phyloP scores from a whole-genome alignment of 2,113 vertebrate species.

The Menura novaehollandiae region DNA sequence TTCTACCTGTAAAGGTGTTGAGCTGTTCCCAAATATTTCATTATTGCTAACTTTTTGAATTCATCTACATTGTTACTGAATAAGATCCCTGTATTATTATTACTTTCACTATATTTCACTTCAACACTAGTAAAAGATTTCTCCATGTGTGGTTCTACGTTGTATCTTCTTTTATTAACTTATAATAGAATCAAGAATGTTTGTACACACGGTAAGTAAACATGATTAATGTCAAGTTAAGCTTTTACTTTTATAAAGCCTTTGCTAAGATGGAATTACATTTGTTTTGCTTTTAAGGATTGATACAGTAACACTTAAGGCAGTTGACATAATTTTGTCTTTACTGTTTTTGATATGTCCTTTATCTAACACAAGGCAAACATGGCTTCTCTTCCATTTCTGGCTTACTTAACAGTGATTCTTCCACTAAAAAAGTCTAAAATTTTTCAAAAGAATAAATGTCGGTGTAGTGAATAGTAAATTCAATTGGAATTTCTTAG shows the following conservation, averaged over 20 bases:
- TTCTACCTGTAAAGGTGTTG: not conserved
- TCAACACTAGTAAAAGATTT: not conserved
- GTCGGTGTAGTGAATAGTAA: not conserved
- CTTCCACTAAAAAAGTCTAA: not conserved
- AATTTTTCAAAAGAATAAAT: not conserved
- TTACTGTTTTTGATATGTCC: not conserved
- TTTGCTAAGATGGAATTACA: not conserved
- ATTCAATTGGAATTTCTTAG: not conserved
- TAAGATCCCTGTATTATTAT: not conserved
- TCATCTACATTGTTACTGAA: not conserved
- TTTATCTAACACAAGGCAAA: not conserved
- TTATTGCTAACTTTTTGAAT: not conserved
- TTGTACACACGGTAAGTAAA: not conserved
- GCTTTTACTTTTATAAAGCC: not conserved
- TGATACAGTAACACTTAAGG: not conserved
- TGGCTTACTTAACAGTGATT: not conserved
- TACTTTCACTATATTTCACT: not conserved
- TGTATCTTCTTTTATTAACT: not conserved
- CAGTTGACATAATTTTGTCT: not conserved
- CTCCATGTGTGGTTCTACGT: not conserved
- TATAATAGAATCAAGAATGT: not conserved
- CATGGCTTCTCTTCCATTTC: not conserved
- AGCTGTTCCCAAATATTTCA: not conserved
- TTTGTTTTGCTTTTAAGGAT: not conserved
- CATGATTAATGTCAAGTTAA: not conserved